A percentile compares a stretch with the other conserved stretches of the same genome.
These are phyloP conservation scores for Tubiluchus corallicola DNA, from an alignment of 2,888 invertebrate species.

Conservation along the genomic window DNA sequence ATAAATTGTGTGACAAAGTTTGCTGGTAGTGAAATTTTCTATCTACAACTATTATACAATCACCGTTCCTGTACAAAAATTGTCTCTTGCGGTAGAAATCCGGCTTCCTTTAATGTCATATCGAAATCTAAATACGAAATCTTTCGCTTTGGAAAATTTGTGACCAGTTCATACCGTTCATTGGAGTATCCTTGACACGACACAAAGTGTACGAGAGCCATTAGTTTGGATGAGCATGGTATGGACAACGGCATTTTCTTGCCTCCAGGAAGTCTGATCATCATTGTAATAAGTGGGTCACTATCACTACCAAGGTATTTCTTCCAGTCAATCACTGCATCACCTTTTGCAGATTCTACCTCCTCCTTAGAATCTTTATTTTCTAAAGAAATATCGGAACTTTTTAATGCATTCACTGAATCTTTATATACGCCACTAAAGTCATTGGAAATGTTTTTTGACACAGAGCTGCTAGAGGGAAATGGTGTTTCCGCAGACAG, in stretches of 20 bases:
- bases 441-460: no score
- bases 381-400: no score
- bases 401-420: no score
- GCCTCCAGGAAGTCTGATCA: constrained; percentile 31
- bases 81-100: constrained; percentile 31
- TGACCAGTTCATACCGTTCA: constrained; percentile 30
- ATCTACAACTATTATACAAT: no score
- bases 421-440: no score
- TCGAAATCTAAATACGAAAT: constrained; percentile 26
- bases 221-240: constrained; percentile 29
- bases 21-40: no score
- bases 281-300: constrained; percentile 27
- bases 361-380: no score
- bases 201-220: constrained; percentile 28
- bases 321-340: not conserved
- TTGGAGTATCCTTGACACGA: constrained; percentile 26
- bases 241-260: constrained; percentile 26
- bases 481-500: no score
- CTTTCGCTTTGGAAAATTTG: constrained; percentile 30
- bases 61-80: constrained; percentile 29
- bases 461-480: not conserved
- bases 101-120: constrained; percentile 26
- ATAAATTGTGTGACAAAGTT: no score
- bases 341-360: not conserved
- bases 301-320: constrained; percentile 13